phyloP scores from a whole-genome alignment of 2,797 vertebrate genomes.

The Etheostoma nigrum region DNA sequence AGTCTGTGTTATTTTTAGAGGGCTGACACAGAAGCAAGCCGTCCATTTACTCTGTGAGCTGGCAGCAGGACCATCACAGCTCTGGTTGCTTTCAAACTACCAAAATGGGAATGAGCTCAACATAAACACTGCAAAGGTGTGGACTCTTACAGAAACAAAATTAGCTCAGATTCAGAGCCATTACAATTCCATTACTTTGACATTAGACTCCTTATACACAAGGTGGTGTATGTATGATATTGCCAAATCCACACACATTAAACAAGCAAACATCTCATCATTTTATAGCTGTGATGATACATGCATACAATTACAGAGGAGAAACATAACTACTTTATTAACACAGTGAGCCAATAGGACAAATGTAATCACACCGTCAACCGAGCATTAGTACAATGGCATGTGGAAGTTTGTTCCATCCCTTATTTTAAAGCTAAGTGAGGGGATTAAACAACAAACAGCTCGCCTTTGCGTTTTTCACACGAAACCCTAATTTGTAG shows the following conservation, averaged over 20 bases:
- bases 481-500: slow-evolving; percentile 10
- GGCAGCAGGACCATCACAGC: slow-evolving; percentile 75
- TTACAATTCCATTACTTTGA: slow-evolving; percentile 61
- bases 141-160: slow-evolving; percentile 69
- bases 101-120: slow-evolving; percentile 79
- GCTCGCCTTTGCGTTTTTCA: not conserved
- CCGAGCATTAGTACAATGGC: not conserved
- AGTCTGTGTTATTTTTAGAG: slow-evolving; percentile 84
- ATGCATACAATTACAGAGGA: not conserved
- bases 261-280: slow-evolving; percentile 24
- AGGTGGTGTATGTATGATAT: slow-evolving; percentile 35
- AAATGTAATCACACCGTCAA: not conserved
- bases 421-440: slow-evolving; percentile 12
- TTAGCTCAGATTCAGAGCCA: slow-evolving; percentile 58
- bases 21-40: slow-evolving; percentile 82
- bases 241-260: slow-evolving; percentile 41
- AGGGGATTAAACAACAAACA: slow-evolving; percentile 16
- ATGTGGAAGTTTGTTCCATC: slow-evolving; percentile 1
- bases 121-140: slow-evolving; percentile 77
- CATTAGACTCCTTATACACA: slow-evolving; percentile 48
- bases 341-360: slow-evolving; percentile 11
- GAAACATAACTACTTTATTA: not conserved
- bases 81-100: slow-evolving; percentile 75
- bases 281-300: slow-evolving; percentile 13
- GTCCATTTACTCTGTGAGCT: slow-evolving; percentile 80